Base-by-base conservation (phyloP, 2,113 vertebrate genomes). In the Arenaria interpres region DNA sequence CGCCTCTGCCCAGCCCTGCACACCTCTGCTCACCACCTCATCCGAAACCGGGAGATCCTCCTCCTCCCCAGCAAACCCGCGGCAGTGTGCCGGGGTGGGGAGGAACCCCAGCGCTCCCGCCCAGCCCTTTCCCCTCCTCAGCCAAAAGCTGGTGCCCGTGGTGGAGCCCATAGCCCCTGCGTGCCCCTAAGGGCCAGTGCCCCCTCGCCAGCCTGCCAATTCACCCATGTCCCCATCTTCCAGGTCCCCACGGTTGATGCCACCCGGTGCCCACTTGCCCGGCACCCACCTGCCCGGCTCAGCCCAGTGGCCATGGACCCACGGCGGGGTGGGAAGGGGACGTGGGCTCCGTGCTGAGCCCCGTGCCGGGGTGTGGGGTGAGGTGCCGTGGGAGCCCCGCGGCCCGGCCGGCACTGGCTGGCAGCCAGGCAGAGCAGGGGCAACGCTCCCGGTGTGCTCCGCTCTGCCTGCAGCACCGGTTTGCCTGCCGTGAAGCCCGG, bases 1-100 rank as follows among this genome's bases (percentile, higher is more conserved):
- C 2, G 8, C 69, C 54, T 80, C 59, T 92, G 57, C 85, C 53
- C 4, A 0, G 45, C 77, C 68, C 48, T 7, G 9, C 41, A 19
- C n/a, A 10, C 41, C 77, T 72, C 35, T 2, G 0, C 56, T 71
- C 45, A 4, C 66, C 0, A 0, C 28, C 27, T 17, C 1, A 0
- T 30, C 39, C 3, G 30, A 19, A 84, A 60, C 18, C 6, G n/a
- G 71, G 41, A 76, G 53, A n/a, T 45, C 30, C 5, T 83, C 32
- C 50, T 63, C 16, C 57, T 46, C 20, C 46, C 66, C 1, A 4
- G 41, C 17, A 39, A 80, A 48, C 20, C 25, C 8, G 1, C 4
- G 2, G 56, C 51, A 1, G 1, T 2, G 4, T 33, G 9, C 32
- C 6, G 4, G 50, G 76, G 72, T 64, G 48, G 33, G 76, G 37